phyloP scores from a whole-genome alignment of 1,140 invertebrate species.

The Platorchestia sp. region DNA sequence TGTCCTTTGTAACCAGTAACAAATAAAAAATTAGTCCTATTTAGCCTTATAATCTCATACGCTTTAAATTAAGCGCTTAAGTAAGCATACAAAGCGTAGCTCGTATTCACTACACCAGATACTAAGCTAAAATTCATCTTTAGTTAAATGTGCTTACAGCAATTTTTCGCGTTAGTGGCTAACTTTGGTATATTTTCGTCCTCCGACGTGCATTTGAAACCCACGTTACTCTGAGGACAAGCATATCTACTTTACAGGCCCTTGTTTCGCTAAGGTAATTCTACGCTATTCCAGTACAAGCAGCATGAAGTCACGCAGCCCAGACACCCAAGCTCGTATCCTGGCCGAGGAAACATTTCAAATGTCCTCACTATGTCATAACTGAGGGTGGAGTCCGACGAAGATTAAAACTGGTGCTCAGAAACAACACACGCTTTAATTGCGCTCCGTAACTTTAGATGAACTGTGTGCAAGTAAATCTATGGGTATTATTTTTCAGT shows the following conservation, averaged over 20 bases:
- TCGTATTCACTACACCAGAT: neutral
- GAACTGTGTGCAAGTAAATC: no score
- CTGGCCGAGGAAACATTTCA: neutral
- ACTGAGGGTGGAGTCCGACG: neutral
- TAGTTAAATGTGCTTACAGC: neutral
- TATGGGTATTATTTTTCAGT: no score
- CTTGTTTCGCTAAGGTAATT: neutral
- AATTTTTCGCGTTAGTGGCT: neutral
- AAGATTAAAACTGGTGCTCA: neutral
- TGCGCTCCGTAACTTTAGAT: no score
- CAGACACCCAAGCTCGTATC: neutral
- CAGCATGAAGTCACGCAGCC: neutral
- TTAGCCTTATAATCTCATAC: neutral
- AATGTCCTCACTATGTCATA: neutral
- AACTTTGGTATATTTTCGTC: neutral
- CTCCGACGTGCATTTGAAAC: neutral
- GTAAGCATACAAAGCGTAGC: neutral
- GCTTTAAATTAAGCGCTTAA: no score
- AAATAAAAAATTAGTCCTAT: neutral
- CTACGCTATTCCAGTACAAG: neutral
- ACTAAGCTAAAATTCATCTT: neutral
- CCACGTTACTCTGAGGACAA: neutral
- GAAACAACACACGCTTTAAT: no score
- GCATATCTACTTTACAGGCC: neutral
- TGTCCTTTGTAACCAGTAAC: neutral